Base-by-base conservation (phyloP, 2,113 vertebrate genomes). In the Oxyruncus cristatus region DNA sequence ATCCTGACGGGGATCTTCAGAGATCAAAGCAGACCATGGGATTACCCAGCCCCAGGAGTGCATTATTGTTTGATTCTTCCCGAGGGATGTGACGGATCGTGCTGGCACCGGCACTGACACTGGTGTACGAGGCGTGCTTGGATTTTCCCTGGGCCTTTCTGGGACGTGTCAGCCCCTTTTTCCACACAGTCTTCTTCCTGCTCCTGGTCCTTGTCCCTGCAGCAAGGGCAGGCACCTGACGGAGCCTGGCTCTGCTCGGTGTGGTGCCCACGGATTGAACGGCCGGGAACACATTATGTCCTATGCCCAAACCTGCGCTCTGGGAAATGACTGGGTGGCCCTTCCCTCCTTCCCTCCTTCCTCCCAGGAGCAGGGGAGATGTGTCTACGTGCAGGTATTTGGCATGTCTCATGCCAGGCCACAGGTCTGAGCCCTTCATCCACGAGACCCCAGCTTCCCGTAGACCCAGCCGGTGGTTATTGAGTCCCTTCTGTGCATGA, bases 261-360 rank as follows among this genome's bases (percentile, higher is more conserved):
- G 32, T 19, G 70, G 9, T 14, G 59, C 65, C 26, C 19, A 16
- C 4, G 3, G 4, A 5, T 0, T 0, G 37, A 19, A 12, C 9
- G 23, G 23, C 22, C 32, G 21, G 86, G 37, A 42, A 5, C 3
- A 2, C 33, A 11, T 62, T 12, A 0, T 0, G 35, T 28, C 6
- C 56, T 0, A 5, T 46, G 75, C 83, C 50, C 58, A 62, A 2
- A 47, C 61, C 24, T 82, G 74, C 35, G 46, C 42, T 82, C 70
- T 74, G 49, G 39, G 30, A 56, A 58, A 49, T 17, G 28, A 14
- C 41, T 9, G 4, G 32, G 39, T 14, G 13, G 49, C 49, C 49
- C 26, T 50, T 26, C 49, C 47, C 24, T 23, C 47, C 59, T 8
- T 58, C 52, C 39, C 26, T 63, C n/a, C 75, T 59, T 44, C 44